Base-by-base conservation (phyloP, 2,113 vertebrate genomes). In the Ciconia boyciana region DNA sequence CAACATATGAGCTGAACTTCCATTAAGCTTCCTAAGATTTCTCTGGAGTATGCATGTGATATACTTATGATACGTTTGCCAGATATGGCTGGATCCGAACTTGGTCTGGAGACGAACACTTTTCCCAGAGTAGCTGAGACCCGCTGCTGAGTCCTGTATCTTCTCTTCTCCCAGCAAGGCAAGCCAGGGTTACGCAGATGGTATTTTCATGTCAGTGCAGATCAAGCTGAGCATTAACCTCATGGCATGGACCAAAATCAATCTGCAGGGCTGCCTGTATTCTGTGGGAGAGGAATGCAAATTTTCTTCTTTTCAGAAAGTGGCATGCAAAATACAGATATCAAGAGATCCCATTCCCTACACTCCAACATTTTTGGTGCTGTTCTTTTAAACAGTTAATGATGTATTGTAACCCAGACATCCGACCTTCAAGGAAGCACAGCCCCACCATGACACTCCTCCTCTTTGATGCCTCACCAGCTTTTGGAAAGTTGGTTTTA, bases 61-160 rank as follows among this genome's bases (percentile, higher is more conserved):
- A 93, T 26, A 85, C 77, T 91, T 83, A 74, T 18, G 66, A 74
- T 83, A 66, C 29, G 94, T 96, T 93, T 97, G 94, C 94, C 95
- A 96, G 94, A 95, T 70, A 93, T 87, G 89, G 60, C 83, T 97
- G 91, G 64, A 95, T 95, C 86, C 79, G 94, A 54, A 83, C 94
- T 94, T 96, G 94, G 83, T 97, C 95, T 95, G 94, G 83, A 92
- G 95, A 95, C 0, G 1, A 93, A 90, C 83, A 80, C 71, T 95
- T 96, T 97, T 97, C 94, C 94, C 95, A 94, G 93, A 93, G 91
- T 95, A 94, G 83, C 89, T 89, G 94, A 96, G 96, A 96, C 94
- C 96, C 96, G 95, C 91, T 96, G 96, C 94, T 92, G 89, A 87
- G 95, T 89, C 96, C 96, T 92, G 91, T 94, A 26, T 83, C 94